Evolutionary conservation across 2,113 vertebrate genomes (phyloP).

Genomic region (Archocentrus centrarchus): DNA sequence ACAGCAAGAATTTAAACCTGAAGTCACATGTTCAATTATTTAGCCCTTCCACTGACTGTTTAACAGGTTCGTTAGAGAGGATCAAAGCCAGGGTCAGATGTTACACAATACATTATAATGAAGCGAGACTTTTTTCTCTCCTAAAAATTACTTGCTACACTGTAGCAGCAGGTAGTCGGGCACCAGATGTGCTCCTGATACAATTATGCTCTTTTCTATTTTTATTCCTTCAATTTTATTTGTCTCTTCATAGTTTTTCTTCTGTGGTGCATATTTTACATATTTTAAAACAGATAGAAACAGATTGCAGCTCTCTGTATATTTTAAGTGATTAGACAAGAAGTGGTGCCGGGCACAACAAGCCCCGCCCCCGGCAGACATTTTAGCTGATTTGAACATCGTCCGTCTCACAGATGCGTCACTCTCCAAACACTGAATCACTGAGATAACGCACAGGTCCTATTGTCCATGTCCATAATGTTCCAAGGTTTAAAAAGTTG

Average conservation of each 20-base stretch:
- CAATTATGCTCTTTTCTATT: background rate
- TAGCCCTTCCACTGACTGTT: background rate
- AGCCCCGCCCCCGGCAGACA: too few relatives aligned
- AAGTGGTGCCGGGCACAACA: too few relatives aligned
- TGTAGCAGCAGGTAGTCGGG: background rate
- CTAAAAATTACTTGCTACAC: background rate
- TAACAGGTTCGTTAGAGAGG: background rate
- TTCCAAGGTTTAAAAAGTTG: too few relatives aligned
- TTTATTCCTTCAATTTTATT: background rate
- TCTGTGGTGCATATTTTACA: background rate
- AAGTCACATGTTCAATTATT: background rate
- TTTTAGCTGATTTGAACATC: too few relatives aligned
- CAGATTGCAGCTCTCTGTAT: background rate
- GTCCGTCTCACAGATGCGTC: too few relatives aligned
- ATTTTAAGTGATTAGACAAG: background rate
- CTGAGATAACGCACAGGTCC: too few relatives aligned
- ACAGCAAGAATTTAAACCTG: background rate
- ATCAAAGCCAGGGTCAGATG: background rate
- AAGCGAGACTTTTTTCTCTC: background rate
- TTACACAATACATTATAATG: background rate
- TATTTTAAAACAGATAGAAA: background rate
- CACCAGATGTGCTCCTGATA: slow-evolving; percentile 7
- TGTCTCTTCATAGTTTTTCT: fast-evolving
- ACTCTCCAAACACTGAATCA: too few relatives aligned
- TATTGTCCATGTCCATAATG: too few relatives aligned